Conservation (phyloP, 2,797 vertebrate genomes). For the Myripristis murdjan region DNA sequence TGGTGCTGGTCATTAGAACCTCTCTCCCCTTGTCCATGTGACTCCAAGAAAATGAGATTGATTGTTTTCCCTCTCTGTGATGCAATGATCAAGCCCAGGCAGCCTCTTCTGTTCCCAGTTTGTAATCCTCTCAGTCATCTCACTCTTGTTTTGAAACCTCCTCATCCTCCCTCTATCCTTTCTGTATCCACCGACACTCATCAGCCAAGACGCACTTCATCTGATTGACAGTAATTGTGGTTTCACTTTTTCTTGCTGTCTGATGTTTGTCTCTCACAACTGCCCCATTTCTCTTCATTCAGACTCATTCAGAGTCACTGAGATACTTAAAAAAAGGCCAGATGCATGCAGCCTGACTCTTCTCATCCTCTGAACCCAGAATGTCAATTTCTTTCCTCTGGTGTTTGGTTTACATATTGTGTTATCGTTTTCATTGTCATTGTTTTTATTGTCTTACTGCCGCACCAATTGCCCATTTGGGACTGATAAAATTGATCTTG, state of each 20-base stretch:
- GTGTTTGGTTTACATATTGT: no score
- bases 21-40: not conserved
- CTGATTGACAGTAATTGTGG: slow-evolving; percentile 1
- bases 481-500: slow-evolving; percentile 19
- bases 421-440: slow-evolving; percentile 18
- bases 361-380: no score
- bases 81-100: not conserved
- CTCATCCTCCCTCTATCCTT: not conserved
- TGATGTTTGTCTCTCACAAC: slow-evolving; percentile 2
- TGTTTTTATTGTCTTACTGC: slow-evolving; percentile 19
- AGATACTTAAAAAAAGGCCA: not conserved
- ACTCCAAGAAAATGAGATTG: not conserved
- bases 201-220: not conserved
- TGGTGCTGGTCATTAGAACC: not conserved
- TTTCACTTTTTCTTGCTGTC: not conserved
- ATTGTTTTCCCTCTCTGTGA: slow-evolving; percentile 2
- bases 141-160: not conserved
- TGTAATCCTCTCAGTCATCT: not conserved
- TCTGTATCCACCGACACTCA: not conserved
- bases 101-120: not conserved
- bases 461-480: slow-evolving; percentile 38
- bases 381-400: no score
- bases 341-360: no score
- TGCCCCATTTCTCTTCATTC: slow-evolving; percentile 17
- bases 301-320: slow-evolving; percentile 18